These are phyloP conservation scores for Chalcis sispes DNA, from an alignment of 2,888 invertebrate species.

Conservation along the genomic window DNA sequence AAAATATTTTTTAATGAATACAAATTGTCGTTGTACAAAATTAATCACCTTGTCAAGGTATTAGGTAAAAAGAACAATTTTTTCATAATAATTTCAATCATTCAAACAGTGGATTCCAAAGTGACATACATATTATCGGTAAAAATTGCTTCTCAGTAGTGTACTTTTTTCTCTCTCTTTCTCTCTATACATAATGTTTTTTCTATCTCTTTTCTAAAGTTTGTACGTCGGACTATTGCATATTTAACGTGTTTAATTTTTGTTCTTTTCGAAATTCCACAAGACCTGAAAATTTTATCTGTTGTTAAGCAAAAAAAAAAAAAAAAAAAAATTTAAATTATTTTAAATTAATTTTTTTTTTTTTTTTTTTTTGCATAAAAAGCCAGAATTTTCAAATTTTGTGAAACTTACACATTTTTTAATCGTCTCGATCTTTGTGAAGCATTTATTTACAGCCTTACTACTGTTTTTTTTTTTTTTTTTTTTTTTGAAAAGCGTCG, in stretches of 20 bases:
- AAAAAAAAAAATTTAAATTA: neutral
- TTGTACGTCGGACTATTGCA: conserved; percentile 29
- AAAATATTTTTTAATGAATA: too few species aligned
- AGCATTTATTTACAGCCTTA: conserved; percentile 31
- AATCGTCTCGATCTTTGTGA: conserved; percentile 31
- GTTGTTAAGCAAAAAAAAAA: conserved; percentile 12
- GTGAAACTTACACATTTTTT: conserved; percentile 24
- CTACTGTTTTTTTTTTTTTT: conserved; percentile 1
- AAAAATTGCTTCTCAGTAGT: conserved; percentile 36
- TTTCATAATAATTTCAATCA: too few species aligned
- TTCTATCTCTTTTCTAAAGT: conserved; percentile 27
- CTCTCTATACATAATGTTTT: conserved; percentile 47
- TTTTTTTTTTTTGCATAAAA: neutral
- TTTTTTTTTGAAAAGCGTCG: conserved; percentile 23
- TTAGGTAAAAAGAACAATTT: too few species aligned
- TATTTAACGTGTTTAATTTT: neutral
- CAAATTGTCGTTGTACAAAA: too few species aligned
- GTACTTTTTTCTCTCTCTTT: conserved; percentile 20
- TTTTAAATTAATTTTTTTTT: neutral
- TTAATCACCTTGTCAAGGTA: too few species aligned
- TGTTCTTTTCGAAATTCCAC: conserved; percentile 19
- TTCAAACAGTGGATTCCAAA: too few species aligned
- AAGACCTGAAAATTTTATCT: conserved; percentile 46
- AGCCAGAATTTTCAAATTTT: conserved; percentile 43
- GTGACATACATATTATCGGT: neutral